Conservation (phyloP, 1,140 invertebrate species). For the Hylyphantes graminicola region DNA sequence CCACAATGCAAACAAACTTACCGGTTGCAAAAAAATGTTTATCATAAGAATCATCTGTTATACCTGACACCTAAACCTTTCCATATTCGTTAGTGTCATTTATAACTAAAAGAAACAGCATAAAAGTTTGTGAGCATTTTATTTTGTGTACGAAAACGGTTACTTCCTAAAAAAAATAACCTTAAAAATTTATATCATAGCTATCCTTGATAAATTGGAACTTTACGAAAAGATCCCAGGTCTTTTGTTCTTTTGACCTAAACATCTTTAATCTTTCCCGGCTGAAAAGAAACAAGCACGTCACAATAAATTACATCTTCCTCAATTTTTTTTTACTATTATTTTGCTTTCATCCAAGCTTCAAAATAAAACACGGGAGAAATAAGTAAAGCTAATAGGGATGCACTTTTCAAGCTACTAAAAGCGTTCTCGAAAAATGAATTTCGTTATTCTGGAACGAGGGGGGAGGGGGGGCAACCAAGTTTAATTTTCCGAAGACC, state of each 20-base stretch:
- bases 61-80: too few relatives aligned
- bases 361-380: neutral
- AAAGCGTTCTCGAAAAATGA: conserved; percentile 1
- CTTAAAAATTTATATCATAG: neutral
- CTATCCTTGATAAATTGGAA: neutral
- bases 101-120: too few relatives aligned
- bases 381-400: conserved; percentile 27
- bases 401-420: neutral
- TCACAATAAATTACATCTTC: conserved; percentile 31
- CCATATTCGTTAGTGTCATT: too few relatives aligned
- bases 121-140: too few relatives aligned
- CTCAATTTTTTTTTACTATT: neutral
- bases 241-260: conserved; percentile 4
- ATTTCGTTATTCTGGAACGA: conserved; percentile 25
- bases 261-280: conserved; percentile 14
- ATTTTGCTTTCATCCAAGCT: neutral
- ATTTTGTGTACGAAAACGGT: too few relatives aligned
- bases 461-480: neutral
- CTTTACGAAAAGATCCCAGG: neutral
- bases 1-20: too few relatives aligned
- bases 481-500: conserved; percentile 46
- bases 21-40: too few relatives aligned
- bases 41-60: too few relatives aligned
- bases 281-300: conserved; percentile 2
- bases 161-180: neutral